phyloP scores from a whole-genome alignment of 2,888 invertebrate species.

The Cremastobaeus sp. region DNA sequence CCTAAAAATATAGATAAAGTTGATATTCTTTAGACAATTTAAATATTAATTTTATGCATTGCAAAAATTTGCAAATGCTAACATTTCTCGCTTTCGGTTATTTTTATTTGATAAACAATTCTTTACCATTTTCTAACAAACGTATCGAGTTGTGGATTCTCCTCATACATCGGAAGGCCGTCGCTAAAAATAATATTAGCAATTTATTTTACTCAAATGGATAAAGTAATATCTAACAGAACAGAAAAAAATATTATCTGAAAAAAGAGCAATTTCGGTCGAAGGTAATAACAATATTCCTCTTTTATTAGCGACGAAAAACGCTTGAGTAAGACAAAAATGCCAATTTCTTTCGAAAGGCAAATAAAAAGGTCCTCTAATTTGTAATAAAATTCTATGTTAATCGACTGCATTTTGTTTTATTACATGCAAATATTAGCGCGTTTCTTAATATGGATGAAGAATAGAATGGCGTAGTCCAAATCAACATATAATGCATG shows the following conservation, averaged over 20 bases:
- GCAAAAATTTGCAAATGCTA: too few species aligned
- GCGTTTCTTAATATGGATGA: background rate
- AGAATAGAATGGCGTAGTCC: constrained; percentile 2
- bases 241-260: constrained; percentile 57
- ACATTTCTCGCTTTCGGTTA: too few species aligned
- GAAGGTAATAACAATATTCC: constrained; percentile 58
- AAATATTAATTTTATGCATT: too few species aligned
- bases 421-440: constrained; percentile 9
- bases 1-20: too few species aligned
- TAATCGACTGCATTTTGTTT: background rate
- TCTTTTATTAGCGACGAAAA: constrained; percentile 49
- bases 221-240: constrained; percentile 54
- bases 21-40: too few species aligned
- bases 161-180: constrained; percentile 55
- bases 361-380: constrained; percentile 36
- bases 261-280: constrained; percentile 57
- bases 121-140: constrained; percentile 15
- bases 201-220: constrained; percentile 60
- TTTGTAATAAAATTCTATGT: too few species aligned
- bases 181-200: constrained; percentile 56
- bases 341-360: constrained; percentile 50
- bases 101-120: background rate
- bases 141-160: constrained; percentile 54
- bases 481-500: constrained; percentile 29
- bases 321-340: constrained; percentile 49